Percentiles rank a stretch among this genome's conserved stretches.
Conservation (phyloP, 2,888 invertebrate genomes). For the Blastobasis adustella region DNA sequence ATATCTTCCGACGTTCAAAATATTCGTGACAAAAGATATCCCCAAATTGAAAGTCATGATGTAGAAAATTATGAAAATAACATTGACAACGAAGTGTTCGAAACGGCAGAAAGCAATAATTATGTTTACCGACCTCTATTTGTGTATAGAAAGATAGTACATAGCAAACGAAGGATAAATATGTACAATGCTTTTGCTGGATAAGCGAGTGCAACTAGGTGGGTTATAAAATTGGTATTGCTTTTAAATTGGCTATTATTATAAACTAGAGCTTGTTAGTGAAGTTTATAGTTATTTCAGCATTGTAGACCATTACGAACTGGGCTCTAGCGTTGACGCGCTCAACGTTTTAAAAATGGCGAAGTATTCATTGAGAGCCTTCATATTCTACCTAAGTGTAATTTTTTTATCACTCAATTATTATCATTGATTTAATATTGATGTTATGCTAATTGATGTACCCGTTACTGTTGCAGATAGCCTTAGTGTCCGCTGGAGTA, state of each 20-base stretch:
- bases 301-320: neutral
- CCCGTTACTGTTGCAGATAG: conserved; percentile 28
- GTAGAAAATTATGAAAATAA: neutral
- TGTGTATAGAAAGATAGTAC: conserved; percentile 54
- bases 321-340: neutral
- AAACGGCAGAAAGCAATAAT: conserved; percentile 40
- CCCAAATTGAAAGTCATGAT: neutral
- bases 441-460: too few relatives aligned
- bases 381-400: neutral
- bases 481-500: conserved; percentile 39
- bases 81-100: conserved; percentile 24
- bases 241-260: conserved; percentile 3
- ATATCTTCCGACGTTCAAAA: neutral
- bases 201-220: conserved; percentile 20
- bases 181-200: conserved; percentile 64
- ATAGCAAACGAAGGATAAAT: conserved; percentile 54
- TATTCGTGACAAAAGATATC: neutral
- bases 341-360: neutral
- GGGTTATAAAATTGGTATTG: neutral
- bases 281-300: neutral
- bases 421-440: too few relatives aligned
- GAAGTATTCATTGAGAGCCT: too few relatives aligned
- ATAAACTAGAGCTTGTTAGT: neutral
- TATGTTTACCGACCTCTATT: conserved; percentile 55
- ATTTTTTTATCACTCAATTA: neutral